Evolutionary conservation across 2,113 vertebrate genomes (phyloP), one percentile per base, ranked within the genome.

Genomic region (Bungarus multicinctus): DNA sequence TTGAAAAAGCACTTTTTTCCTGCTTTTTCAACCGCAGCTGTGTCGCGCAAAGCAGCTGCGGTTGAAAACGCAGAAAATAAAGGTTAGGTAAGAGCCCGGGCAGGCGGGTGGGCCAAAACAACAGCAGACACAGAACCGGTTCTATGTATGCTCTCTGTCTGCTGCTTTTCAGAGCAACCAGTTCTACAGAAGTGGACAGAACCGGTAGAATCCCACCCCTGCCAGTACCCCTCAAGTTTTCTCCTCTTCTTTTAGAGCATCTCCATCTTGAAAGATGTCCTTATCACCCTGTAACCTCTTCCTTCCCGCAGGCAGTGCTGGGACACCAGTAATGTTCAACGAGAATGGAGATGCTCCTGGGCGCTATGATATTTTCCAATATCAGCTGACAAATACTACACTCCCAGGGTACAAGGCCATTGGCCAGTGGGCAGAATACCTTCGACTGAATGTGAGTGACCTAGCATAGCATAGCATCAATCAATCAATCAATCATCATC

Each of bases 311-410:
- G 99, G 98, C 92, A 99, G 98, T 0, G 99, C 99, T 0, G 99
- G 99, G 2, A 99, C 99, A 0, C 98, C 98, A 0, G 99, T 99
- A 91, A 96, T 98, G 95, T 99, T 99, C 96, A 99, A 99, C 1
- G 92, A 93, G 57, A 93, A 93, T 20, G 92, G 92, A 52, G 92
- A 93, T 53, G 89, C 92, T 0, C 99, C 99, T 0, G 99, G 99
- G 3, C 98, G 99, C 9, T 99, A 99, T 0, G 98, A 99, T 96
- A 99, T 99, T 96, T 99, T 99, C 96, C 99, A 99, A 96, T 99
- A 98, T 95, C 99, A 99, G 97, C 96, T 98, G 88, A 97, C 98
- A 96, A 99, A 99, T 30, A 97, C 98, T 93, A 98, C 96, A 3
- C 95, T 93, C 9, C 98, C 98, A 0, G 98, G 98, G 16, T 99